Evolutionary conservation across 1,140 invertebrate genomes (phyloP).

Genomic region (Lucilia sericata): DNA sequence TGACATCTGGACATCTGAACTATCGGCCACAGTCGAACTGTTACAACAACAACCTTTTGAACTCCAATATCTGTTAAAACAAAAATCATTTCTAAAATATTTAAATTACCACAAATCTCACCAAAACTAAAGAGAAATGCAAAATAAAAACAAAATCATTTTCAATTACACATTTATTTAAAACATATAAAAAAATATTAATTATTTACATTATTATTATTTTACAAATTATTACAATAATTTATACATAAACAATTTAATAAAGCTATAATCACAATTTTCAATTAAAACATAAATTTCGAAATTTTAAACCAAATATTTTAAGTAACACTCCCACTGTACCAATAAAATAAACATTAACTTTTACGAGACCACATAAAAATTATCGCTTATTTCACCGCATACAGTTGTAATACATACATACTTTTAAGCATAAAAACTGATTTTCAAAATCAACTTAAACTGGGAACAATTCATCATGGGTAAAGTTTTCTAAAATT

Average conservation of each 20-base stretch:
- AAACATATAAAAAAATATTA: slow-evolving; percentile 30
- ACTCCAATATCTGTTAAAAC: no score
- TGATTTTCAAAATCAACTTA: slow-evolving; percentile 29
- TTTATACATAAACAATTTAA: background rate
- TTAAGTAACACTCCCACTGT: background rate
- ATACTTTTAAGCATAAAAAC: background rate
- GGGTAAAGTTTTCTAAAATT: slow-evolving; percentile 72
- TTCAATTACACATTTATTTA: slow-evolving; percentile 31
- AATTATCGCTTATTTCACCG: background rate
- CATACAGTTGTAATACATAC: background rate
- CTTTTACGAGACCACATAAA: background rate
- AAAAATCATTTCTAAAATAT: no score
- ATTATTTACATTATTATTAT: background rate
- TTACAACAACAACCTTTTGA: no score
- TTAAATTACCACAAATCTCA: no score
- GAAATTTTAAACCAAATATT: background rate
- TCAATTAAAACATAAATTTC: slow-evolving; percentile 10
- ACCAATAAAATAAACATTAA: background rate
- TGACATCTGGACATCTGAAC: no score
- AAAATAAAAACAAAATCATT: background rate
- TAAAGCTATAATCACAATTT: slow-evolving; percentile 39
- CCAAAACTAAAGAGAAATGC: no score
- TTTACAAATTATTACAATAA: slow-evolving; percentile 5
- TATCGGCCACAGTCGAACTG: no score
- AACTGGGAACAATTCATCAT: slow-evolving; percentile 72